These are phyloP conservation scores for Cataglyphis altisquamis DNA, from an alignment of 2,888 invertebrate genomes.

Conservation along the genomic window DNA sequence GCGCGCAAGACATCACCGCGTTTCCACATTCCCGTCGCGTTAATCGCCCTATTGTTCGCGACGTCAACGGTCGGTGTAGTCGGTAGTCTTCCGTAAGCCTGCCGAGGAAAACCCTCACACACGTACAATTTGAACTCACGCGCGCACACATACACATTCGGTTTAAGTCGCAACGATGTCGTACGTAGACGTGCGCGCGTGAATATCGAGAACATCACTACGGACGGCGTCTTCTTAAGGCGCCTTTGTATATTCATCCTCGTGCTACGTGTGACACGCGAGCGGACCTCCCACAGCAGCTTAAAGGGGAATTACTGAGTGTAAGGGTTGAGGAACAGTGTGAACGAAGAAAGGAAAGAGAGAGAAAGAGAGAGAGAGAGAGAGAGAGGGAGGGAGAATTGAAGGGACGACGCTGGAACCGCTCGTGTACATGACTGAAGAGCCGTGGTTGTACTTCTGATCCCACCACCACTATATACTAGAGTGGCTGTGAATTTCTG, in stretches of 20 bases:
- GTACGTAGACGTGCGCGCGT: slow-evolving; percentile 49
- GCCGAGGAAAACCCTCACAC: slow-evolving; percentile 50
- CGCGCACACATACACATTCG: slow-evolving; percentile 33
- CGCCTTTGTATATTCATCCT: slow-evolving; percentile 69
- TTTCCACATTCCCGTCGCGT: slow-evolving; percentile 70
- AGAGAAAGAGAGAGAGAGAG: slow-evolving; percentile 19
- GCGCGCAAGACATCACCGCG: slow-evolving; percentile 63
- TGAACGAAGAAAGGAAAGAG: slow-evolving; percentile 30
- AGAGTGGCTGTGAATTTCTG: slow-evolving; percentile 35
- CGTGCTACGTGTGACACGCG: slow-evolving; percentile 73
- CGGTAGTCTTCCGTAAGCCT: slow-evolving; percentile 69
- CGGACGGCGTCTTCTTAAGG: slow-evolving; percentile 67
- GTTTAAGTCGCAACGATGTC: slow-evolving; percentile 55
- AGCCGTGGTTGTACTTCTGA: slow-evolving; percentile 36
- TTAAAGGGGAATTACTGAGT: slow-evolving; percentile 74
- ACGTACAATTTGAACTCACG: slow-evolving; percentile 56
- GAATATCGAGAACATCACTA: slow-evolving; percentile 67
- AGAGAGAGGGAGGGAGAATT: slow-evolving; percentile 39
- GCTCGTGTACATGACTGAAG: slow-evolving; percentile 38
- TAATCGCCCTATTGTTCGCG: slow-evolving; percentile 74
- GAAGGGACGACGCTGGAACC: slow-evolving; percentile 28
- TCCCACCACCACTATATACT: not conserved
- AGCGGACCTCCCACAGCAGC: slow-evolving; percentile 72
- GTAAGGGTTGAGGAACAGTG: slow-evolving; percentile 53
- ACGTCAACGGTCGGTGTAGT: slow-evolving; percentile 65